Evolutionary conservation across 2,797 vertebrate species (phyloP), one percentile per base, ranked within the genome.

Genomic region (Microctenopoma stevenorrisi): DNA sequence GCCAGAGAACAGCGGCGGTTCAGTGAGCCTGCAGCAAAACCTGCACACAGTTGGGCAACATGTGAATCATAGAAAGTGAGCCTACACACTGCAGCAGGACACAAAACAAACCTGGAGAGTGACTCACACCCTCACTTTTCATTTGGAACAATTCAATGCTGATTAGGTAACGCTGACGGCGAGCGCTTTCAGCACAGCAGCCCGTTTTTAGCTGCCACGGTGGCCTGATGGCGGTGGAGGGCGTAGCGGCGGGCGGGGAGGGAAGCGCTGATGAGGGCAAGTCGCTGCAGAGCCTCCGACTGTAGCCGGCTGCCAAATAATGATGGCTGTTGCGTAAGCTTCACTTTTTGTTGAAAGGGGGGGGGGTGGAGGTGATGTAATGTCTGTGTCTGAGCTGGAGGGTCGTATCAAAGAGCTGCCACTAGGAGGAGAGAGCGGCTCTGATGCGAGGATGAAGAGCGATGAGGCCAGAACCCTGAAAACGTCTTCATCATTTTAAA

Each of bases 361-460:
- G 44, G 62, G 81, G 77, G 51, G 79, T 57, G 4, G 58, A 68
- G 81, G 81, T 90, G 89, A 91, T 87, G 88, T 89, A 84, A 88
- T 86, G 88, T 90, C 90, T 89, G 80, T 61, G 67, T 80, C 78
- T 86, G 79, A 73, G 72, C 46, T 54, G 73, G 57, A 43, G 49
- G 66, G 65, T 79, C 68, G 46, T 88, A 40, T 72, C 68, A 55
- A 6, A 67, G 58, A 76, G 70, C 64, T 7, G 50, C 88, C 89
- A 89, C 85, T 64, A 92, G 90, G 87, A 68, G 89, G 90, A 73
- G 89, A 90, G 69, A 86, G 84, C 16, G 86, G 55, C 64, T 80
- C 77, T 75, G 46, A 58, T 63, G 65, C 28, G 68, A 61, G 43
- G 58, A 33, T 1, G 63, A 42, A 2, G 55, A 58, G 10, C 11